Base-by-base conservation (phyloP, 2,113 vertebrate genomes). In the Notothenia rossii region DNA sequence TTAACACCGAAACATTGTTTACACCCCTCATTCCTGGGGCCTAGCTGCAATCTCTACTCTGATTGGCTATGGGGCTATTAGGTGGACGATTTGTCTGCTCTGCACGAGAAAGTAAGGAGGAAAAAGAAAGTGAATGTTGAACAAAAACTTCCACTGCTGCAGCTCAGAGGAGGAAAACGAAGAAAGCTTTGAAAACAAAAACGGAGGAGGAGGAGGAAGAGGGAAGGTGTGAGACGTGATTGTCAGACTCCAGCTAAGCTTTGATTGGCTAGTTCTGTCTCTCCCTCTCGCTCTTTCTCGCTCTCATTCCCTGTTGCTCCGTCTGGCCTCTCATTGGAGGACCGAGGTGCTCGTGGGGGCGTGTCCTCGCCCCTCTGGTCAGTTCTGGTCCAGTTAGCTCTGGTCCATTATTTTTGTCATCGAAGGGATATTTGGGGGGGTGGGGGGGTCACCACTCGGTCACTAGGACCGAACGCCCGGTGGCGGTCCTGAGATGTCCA, bases 221-320 rank as follows among this genome's bases (percentile, higher is more conserved):
- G 94, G 95, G 94, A 96, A 87, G 83, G 88, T 88, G 81, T 94
- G 94, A 93, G 95, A 97, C 95, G 91, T 97, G 98, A 98, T 98
- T 99, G 98, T 99, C 98, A 97, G 96, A 97, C 96, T 97, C 95
- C 96, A 96, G 95, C 96, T 96, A 95, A 95, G 93, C 94, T 97
- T 95, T 96, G 94, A 96, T 96, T 94, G 91, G 93, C 91, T 93
- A 87, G 89, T 92, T 92, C 89, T 85, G 70, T 86, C 85, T 88
- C 88, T 93, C 87, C 85, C 91, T 91, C 85, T 90, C 81, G 83
- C 72, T 85, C 64, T 87, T 64, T 86, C 87, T 83, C 18, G 17
- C 18, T 84, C 79, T 84, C 70, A 49, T 72, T 91, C 87, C 88
- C 89, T 90, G 86, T 86, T 85, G 89, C 82, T 92, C 91, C 76